Evolutionary conservation across 2,113 vertebrate genomes (phyloP).

Genomic region (Cricetomys ansorgei): DNA sequence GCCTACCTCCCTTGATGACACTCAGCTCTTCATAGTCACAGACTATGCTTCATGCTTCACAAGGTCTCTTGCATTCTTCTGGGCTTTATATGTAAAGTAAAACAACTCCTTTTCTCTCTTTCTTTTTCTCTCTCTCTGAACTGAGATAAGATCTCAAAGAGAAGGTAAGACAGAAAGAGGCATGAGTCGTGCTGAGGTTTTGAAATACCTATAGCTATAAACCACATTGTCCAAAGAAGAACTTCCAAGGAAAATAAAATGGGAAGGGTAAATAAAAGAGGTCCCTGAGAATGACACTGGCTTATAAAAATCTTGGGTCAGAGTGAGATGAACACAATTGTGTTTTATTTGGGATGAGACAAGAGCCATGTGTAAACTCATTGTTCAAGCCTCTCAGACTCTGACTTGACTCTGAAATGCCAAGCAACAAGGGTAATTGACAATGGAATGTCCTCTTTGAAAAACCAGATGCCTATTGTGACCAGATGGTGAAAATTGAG

Average conservation of each 20-base stretch:
- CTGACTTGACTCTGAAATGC: too few relatives aligned
- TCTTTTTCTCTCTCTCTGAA: neutral
- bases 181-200: neutral
- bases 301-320: neutral
- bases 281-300: neutral
- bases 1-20: neutral
- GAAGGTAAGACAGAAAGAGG: neutral
- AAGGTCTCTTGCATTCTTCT: neutral
- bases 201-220: neutral
- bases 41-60: neutral
- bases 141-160: neutral
- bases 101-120: neutral
- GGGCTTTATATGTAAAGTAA: neutral
- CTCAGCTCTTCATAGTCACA: neutral
- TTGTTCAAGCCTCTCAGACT: neutral
- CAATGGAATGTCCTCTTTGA: neutral
- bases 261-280: neutral
- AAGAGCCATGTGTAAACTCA: neutral
- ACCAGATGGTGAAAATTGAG: neutral
- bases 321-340: neutral
- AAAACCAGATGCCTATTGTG: neutral
- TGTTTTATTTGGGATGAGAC: neutral
- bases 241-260: neutral
- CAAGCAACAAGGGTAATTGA: neutral
- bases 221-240: neutral